Conservation (phyloP, 2,797 vertebrate species). For the Euthynnus affinis region DNA sequence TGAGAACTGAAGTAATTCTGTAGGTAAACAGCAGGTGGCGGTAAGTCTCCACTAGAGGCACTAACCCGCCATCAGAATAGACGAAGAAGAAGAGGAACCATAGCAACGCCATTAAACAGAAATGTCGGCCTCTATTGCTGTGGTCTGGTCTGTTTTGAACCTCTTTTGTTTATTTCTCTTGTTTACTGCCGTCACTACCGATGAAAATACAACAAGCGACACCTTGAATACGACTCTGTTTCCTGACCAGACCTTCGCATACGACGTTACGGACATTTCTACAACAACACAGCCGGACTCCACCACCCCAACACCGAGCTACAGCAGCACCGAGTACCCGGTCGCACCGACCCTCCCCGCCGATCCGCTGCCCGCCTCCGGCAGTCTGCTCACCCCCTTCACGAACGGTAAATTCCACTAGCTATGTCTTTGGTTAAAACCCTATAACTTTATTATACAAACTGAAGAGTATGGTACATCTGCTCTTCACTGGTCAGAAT, state of each 20-base stretch:
- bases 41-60: neutral
- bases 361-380: slow-evolving; percentile 57
- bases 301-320: neutral
- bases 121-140: slow-evolving; percentile 37
- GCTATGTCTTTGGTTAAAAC: too few relatives aligned
- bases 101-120: slow-evolving; percentile 68
- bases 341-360: accelerated
- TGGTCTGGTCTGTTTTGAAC: accelerated
- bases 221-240: neutral
- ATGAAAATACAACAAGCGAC: slow-evolving; percentile 17
- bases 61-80: accelerated
- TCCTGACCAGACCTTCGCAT: neutral
- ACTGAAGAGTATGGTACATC: too few relatives aligned
- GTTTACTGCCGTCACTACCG: neutral
- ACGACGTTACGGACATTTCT: neutral
- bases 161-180: slow-evolving; percentile 23
- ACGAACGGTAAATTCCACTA: slow-evolving; percentile 52
- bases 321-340: slow-evolving; percentile 12
- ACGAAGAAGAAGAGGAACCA: slow-evolving; percentile 52
- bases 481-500: too few relatives aligned
- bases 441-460: neutral
- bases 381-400: slow-evolving; percentile 36
- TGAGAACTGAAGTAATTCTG: too few relatives aligned
- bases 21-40: slow-evolving; percentile 11
- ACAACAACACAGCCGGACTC: neutral